phyloP scores from a whole-genome alignment of 1,140 invertebrate species.

The Coelopa frigida region DNA sequence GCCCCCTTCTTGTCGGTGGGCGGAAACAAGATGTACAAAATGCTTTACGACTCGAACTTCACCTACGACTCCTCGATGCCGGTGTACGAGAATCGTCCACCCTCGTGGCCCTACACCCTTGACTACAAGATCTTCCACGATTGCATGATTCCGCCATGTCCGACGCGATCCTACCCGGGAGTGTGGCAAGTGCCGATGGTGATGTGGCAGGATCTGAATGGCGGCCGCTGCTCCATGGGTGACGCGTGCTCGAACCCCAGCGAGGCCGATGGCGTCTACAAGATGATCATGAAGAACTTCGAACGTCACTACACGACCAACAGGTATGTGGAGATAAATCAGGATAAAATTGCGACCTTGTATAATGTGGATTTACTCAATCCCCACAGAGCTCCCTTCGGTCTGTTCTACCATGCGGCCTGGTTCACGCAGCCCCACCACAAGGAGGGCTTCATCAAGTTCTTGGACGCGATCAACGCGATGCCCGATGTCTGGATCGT shows the following conservation, averaged over 20 bases:
- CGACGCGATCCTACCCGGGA: conserved; percentile 80
- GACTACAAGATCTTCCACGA: conserved; percentile 90
- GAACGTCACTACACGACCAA: conserved; percentile 89
- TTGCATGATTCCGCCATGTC: conserved; percentile 92
- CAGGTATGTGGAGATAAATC: too few species aligned
- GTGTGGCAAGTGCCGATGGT: conserved; percentile 95
- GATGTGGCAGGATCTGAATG: conserved; percentile 93
- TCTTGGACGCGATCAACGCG: conserved; percentile 79
- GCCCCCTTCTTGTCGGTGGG: conserved; percentile 88
- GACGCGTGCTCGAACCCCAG: conserved; percentile 89
- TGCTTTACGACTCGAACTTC: conserved; percentile 89
- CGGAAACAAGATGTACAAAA: conserved; percentile 93
- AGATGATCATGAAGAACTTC: conserved; percentile 93
- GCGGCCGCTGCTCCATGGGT: conserved; percentile 90
- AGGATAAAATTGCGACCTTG: too few species aligned
- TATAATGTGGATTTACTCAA: too few species aligned
- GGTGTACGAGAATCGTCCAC: conserved; percentile 84
- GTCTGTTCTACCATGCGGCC: conserved; percentile 86
- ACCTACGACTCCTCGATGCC: conserved; percentile 91
- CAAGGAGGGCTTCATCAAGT: conserved; percentile 88
- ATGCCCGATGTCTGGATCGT: conserved; percentile 90
- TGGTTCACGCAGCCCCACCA: conserved; percentile 94
- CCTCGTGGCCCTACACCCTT: conserved; percentile 87
- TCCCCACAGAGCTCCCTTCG: conserved; percentile 74
- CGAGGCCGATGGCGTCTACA: conserved; percentile 80